Evolutionary conservation across 2,888 invertebrate genomes (phyloP).

Genomic region (Lumbricus terrestris): DNA sequence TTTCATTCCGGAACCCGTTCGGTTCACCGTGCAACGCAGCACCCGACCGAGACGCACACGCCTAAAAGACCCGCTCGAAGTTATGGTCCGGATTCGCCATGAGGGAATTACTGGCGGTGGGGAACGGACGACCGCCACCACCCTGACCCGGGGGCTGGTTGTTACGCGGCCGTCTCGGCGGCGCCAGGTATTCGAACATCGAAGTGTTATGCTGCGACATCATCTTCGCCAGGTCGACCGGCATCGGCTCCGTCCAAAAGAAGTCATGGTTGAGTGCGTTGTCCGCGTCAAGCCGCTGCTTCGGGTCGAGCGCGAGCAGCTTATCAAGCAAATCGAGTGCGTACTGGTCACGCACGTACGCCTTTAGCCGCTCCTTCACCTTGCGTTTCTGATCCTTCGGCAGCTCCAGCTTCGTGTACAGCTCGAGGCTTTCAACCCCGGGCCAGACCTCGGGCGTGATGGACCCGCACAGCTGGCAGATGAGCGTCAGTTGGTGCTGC

Average conservation of each 20-base stretch:
- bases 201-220: constrained; percentile 83
- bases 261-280: constrained; percentile 94
- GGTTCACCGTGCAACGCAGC: too few relatives aligned
- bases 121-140: not conserved
- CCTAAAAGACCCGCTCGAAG: constrained; percentile 55
- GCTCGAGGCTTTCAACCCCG: constrained; percentile 82
- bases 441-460: constrained; percentile 73
- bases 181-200: constrained; percentile 90
- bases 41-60: not conserved
- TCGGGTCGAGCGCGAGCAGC: constrained; percentile 85
- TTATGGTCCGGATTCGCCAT: constrained; percentile 50
- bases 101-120: not conserved
- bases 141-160: not conserved
- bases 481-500: constrained; percentile 89
- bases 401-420: constrained; percentile 66
- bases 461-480: constrained; percentile 92
- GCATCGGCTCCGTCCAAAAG: constrained; percentile 97
- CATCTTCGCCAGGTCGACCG: constrained; percentile 72
- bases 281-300: constrained; percentile 82
- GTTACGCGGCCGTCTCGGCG: constrained; percentile 64
- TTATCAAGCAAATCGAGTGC: constrained; percentile 92
- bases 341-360: constrained; percentile 85
- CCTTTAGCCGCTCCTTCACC: constrained; percentile 67
- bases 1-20: too few relatives aligned
- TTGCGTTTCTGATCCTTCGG: constrained; percentile 54